Evolutionary conservation across 2,797 vertebrate genomes (phyloP).

Genomic region (Coilia nasus): DNA sequence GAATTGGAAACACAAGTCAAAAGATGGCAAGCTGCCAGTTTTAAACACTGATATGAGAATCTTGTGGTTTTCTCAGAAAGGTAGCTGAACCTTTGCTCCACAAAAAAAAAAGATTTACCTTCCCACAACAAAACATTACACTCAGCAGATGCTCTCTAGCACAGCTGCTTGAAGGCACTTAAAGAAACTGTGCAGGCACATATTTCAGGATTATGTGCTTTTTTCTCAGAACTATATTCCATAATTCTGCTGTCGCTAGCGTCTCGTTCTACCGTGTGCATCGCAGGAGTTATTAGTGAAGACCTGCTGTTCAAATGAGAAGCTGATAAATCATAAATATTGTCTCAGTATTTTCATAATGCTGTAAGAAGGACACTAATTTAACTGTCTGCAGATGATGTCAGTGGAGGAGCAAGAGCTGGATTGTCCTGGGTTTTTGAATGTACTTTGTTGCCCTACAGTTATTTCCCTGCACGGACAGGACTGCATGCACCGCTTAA

Average conservation of each 20-base stretch:
- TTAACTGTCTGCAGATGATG: neutral
- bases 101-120: neutral
- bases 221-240: neutral
- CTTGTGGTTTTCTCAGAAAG: neutral
- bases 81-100: neutral
- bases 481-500: neutral
- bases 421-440: neutral
- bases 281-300: neutral
- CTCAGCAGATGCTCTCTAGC: neutral
- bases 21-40: neutral
- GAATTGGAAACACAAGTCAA: neutral
- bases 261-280: neutral
- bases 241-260: neutral
- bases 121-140: conserved; percentile 11
- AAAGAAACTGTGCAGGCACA: neutral
- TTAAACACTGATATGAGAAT: neutral
- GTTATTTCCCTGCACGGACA: neutral
- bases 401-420: neutral
- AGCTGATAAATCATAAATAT: neutral
- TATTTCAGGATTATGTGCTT: conserved; percentile 14
- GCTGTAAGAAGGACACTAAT: neutral
- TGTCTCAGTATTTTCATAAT: neutral
- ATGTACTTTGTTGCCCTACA: neutral
- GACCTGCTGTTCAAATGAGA: neutral
- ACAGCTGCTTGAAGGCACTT: neutral